Evolutionary conservation across 1,140 invertebrate genomes (phyloP).

Genomic region (Chironomus tepperi): DNA sequence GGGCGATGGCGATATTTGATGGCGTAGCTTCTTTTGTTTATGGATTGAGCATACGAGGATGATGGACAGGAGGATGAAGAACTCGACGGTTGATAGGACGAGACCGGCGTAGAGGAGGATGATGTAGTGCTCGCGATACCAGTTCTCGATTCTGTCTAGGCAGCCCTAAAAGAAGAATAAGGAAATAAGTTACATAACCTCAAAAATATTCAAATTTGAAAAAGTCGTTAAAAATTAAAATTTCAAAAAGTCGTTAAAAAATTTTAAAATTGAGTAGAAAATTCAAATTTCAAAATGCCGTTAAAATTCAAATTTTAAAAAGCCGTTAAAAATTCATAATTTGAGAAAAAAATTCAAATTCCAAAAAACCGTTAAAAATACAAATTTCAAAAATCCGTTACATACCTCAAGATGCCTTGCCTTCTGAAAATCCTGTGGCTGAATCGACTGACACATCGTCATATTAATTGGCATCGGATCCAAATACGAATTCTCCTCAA

Average conservation of each 20-base stretch:
- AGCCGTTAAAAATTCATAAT: neutral
- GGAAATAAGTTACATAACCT: conserved; percentile 22
- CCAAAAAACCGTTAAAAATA: neutral
- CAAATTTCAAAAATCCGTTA: neutral
- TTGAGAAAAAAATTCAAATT: neutral
- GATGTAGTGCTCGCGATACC: conserved; percentile 67
- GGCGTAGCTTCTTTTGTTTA: conserved; percentile 26
- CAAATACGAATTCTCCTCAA: conserved; percentile 52
- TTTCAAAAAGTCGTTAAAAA: conserved; percentile 25
- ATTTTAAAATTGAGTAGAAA: conserved; percentile 19
- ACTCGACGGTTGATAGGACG: conserved; percentile 56
- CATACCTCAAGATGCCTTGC: conserved; percentile 52
- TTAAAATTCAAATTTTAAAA: too few relatives aligned
- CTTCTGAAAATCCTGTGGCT: conserved; percentile 48
- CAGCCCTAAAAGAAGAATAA: conserved; percentile 65
- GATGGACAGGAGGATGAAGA: conserved; percentile 56
- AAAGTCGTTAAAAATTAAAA: conserved; percentile 27
- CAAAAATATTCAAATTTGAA: too few relatives aligned
- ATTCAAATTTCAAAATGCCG: too few relatives aligned
- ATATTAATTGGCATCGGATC: conserved; percentile 66
- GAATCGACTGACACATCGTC: conserved; percentile 58
- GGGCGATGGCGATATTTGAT: neutral
- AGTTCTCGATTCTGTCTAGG: conserved; percentile 57
- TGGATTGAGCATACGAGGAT: conserved; percentile 57
- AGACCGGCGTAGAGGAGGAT: conserved; percentile 58